These are phyloP conservation scores for Passer montanus DNA, from an alignment of 2,113 vertebrate genomes.

Conservation along the genomic window DNA sequence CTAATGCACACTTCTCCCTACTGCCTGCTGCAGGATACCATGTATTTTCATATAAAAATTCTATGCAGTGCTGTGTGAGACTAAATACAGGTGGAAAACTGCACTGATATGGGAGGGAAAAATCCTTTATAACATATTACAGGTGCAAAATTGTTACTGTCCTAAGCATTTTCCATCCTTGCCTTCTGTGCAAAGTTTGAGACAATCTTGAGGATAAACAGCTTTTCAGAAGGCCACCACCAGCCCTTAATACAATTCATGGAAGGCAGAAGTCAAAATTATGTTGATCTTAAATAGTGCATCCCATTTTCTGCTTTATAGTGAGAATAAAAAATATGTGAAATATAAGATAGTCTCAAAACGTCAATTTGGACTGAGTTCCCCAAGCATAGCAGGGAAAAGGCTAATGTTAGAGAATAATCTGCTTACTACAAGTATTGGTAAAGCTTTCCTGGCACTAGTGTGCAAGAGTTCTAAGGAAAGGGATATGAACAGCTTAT, in stretches of 20 bases:
- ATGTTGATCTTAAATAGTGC: background rate
- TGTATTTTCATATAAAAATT: background rate
- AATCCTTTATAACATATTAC: background rate
- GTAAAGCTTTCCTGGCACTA: background rate
- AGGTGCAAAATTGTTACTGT: background rate
- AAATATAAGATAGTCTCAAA: background rate
- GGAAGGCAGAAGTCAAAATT: background rate
- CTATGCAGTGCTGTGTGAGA: background rate
- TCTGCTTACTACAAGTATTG: background rate
- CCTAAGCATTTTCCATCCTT: background rate
- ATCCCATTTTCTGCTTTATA: background rate
- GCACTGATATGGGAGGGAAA: background rate
- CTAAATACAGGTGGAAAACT: background rate
- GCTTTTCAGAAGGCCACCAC: background rate
- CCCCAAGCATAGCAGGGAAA: background rate
- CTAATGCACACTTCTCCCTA: background rate
- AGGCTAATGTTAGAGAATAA: background rate
- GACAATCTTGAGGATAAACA: background rate
- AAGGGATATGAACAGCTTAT: background rate
- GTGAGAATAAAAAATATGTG: background rate
- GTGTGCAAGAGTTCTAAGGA: background rate
- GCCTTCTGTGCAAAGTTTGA: background rate
- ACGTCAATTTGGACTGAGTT: background rate
- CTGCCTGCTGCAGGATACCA: background rate
- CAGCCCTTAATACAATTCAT: background rate